Evolutionary conservation across 2,888 invertebrate species (phyloP).

Genomic region (Ormyrus thymus): DNA sequence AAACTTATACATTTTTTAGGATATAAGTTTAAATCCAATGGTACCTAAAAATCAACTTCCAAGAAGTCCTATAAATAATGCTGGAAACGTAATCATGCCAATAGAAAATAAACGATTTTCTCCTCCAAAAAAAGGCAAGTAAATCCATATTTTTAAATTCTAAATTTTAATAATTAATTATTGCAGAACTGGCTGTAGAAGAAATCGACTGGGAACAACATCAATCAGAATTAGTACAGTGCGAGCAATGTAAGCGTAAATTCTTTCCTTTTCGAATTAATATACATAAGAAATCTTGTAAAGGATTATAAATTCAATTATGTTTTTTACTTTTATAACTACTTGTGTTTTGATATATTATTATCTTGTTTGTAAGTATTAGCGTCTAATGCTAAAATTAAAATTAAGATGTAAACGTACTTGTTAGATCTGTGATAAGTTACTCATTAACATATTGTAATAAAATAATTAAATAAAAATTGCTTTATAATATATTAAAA

Average conservation of each 20-base stretch:
- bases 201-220: constrained; percentile 65
- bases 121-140: constrained; percentile 45
- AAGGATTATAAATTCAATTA: constrained; percentile 42
- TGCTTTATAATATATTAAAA: too few relatives aligned
- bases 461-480: too few relatives aligned
- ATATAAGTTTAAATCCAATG: constrained; percentile 63
- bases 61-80: constrained; percentile 61
- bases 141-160: not conserved
- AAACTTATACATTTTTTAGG: constrained; percentile 44
- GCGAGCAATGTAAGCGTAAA: constrained; percentile 64
- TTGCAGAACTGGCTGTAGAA: constrained; percentile 53
- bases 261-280: constrained; percentile 63
- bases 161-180: not conserved
- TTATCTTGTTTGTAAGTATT: constrained; percentile 20
- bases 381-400: constrained; percentile 31
- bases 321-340: not conserved
- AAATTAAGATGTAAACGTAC: constrained; percentile 9
- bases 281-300: constrained; percentile 59
- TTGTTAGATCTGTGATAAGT: constrained; percentile 1
- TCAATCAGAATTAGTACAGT: constrained; percentile 61
- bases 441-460: too few relatives aligned
- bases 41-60: constrained; percentile 62
- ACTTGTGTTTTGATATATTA: too few relatives aligned
- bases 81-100: constrained; percentile 13
- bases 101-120: constrained; percentile 38